Percentiles rank a stretch among this genome's conserved stretches.
phyloP scores from a whole-genome alignment of 1,140 invertebrate species.

The Drosophila lini region DNA sequence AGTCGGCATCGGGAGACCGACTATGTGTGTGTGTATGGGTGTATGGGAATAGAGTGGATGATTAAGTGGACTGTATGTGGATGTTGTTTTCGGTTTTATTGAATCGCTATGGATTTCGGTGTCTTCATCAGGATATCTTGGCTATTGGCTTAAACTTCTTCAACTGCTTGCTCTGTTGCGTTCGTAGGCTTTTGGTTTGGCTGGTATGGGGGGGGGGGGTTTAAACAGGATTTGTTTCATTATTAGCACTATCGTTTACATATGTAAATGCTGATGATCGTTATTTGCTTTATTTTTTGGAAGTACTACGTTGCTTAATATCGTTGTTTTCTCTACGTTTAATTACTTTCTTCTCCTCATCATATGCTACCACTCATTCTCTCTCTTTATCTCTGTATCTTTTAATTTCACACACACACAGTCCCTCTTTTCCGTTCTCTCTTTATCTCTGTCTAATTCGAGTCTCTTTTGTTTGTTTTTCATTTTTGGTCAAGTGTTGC shows the following conservation, averaged over 20 bases:
- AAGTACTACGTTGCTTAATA: constrained; percentile 75
- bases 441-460: constrained; percentile 38
- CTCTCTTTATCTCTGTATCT: constrained; percentile 13
- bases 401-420: constrained; percentile 11
- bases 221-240: constrained; percentile 43
- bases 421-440: constrained; percentile 27
- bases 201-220: constrained; percentile 24
- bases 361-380: constrained; percentile 2
- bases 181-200: background rate
- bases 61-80: constrained; percentile 5
- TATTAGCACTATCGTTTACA: constrained; percentile 35
- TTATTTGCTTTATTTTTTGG: constrained; percentile 46
- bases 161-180: background rate
- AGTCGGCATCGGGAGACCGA: background rate
- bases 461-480: constrained; percentile 31
- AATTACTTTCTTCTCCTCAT: constrained; percentile 26
- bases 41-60: constrained; percentile 7
- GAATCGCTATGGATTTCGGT: background rate
- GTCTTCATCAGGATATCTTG: background rate
- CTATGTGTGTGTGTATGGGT: constrained; percentile 1
- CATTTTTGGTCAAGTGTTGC: constrained; percentile 62
- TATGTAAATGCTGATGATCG: constrained; percentile 29
- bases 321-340: constrained; percentile 70
- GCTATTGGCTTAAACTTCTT: background rate
- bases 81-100: constrained; percentile 16